Evolutionary conservation across 1,140 invertebrate genomes (phyloP).

Genomic region (Pseudomyrmex concolor): DNA sequence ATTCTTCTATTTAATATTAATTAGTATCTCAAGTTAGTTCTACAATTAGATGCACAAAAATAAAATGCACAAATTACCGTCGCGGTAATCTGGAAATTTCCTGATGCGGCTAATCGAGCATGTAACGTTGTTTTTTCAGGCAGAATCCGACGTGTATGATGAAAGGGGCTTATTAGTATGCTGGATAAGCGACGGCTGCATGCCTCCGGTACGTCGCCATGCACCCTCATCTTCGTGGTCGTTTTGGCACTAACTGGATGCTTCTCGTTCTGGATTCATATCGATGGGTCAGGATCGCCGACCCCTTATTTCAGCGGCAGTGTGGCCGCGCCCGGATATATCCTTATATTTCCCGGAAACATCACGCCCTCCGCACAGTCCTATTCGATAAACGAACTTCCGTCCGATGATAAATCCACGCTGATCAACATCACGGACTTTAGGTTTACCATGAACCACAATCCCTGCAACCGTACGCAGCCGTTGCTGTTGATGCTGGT

Average conservation of each 20-base stretch:
- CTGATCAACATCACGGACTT: slow-evolving; percentile 87
- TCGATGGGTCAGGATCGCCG: slow-evolving; percentile 62
- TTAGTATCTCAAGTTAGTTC: too few relatives aligned
- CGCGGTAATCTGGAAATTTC: background rate
- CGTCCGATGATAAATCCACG: slow-evolving; percentile 81
- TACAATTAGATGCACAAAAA: background rate
- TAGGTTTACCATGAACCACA: slow-evolving; percentile 86
- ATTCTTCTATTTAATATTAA: too few relatives aligned
- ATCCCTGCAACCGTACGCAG: slow-evolving; percentile 83
- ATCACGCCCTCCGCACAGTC: slow-evolving; percentile 60
- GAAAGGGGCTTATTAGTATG: slow-evolving; percentile 78
- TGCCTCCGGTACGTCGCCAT: slow-evolving; percentile 77
- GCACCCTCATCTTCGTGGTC: slow-evolving; percentile 73
- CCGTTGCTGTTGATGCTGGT: slow-evolving; percentile 88
- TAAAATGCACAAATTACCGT: too few relatives aligned
- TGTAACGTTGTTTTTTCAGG: slow-evolving; percentile 33
- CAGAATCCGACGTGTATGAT: slow-evolving; percentile 72
- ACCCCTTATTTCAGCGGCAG: slow-evolving; percentile 57
- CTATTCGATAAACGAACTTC: slow-evolving; percentile 72
- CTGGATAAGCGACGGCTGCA: slow-evolving; percentile 80
- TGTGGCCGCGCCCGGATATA: slow-evolving; percentile 67
- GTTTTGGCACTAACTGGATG: slow-evolving; percentile 74
- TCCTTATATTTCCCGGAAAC: slow-evolving; percentile 73
- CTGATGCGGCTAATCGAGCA: background rate
- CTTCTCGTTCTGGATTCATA: slow-evolving; percentile 75